Percentiles rank a stretch among this genome's conserved stretches.
phyloP scores from a whole-genome alignment of 1,140 invertebrate genomes.

The Anoplophora glabripennis region DNA sequence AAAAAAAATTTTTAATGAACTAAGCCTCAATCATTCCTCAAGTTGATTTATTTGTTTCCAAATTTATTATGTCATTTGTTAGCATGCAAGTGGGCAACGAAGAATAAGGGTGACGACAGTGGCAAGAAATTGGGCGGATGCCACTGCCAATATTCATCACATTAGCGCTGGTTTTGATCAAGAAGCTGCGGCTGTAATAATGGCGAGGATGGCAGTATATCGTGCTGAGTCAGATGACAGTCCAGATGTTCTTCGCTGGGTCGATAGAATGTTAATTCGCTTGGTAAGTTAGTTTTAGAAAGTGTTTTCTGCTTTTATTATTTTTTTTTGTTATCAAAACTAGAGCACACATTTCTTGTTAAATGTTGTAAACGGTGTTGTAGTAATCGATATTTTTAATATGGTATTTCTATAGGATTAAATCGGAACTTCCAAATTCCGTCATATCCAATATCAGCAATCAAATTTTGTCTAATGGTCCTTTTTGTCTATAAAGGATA shows the following conservation, averaged over 20 bases:
- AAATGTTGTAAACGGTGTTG: too few relatives aligned
- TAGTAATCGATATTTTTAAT: too few relatives aligned
- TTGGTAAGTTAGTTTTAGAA: conserved; percentile 62
- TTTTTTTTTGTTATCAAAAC: too few relatives aligned
- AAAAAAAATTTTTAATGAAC: too few relatives aligned
- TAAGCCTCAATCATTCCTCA: background rate
- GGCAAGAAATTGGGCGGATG: conserved; percentile 90
- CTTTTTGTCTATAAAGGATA: too few relatives aligned
- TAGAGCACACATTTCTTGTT: too few relatives aligned
- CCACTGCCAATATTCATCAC: conserved; percentile 73
- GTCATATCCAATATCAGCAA: too few relatives aligned
- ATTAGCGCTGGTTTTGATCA: conserved; percentile 95
- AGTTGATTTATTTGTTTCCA: too few relatives aligned
- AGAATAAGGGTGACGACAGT: conserved; percentile 95
- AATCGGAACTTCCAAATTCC: too few relatives aligned
- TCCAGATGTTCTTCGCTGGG: conserved; percentile 95
- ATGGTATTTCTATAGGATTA: too few relatives aligned
- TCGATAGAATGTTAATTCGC: conserved; percentile 96
- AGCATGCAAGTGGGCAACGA: conserved; percentile 91
- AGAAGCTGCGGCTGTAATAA: conserved; percentile 94
- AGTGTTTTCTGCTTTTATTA: too few relatives aligned
- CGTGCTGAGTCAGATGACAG: conserved; percentile 94
- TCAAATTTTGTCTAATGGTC: too few relatives aligned
- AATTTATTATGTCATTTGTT: conserved; percentile 66
- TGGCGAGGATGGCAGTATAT: conserved; percentile 95